These are phyloP conservation scores for Augiades crinisus DNA, from an alignment of 2,888 invertebrate species.

Conservation along the genomic window DNA sequence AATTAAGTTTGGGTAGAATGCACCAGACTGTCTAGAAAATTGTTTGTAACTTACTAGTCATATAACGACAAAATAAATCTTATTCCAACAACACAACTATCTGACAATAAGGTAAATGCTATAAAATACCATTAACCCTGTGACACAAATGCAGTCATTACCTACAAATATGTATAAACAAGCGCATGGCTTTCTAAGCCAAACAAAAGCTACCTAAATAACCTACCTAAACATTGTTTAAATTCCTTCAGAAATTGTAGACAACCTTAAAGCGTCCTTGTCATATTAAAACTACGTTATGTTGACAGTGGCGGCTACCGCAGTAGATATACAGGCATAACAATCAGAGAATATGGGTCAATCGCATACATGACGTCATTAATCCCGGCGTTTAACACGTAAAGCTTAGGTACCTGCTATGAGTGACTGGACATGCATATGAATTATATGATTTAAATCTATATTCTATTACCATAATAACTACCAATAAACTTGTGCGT, in stretches of 20 bases:
- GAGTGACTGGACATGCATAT: conserved; percentile 15
- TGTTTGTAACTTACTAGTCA: no score
- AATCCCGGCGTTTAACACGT: conserved; percentile 15
- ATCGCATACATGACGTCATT: conserved; percentile 24
- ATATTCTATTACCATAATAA: not conserved
- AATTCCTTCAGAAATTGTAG: not conserved
- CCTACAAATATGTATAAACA: no score
- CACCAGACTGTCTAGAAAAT: no score
- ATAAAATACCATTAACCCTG: no score
- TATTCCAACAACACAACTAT: no score
- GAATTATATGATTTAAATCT: conserved; percentile 4
- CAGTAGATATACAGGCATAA: conserved; percentile 22
- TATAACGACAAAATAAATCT: no score
- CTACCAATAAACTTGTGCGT: not conserved
- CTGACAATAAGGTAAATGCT: no score
- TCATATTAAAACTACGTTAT: not conserved
- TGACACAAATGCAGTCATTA: no score
- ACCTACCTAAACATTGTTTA: no score
- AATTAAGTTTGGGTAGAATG: no score
- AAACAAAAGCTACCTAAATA: no score
- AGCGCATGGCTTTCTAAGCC: no score
- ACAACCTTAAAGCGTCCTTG: not conserved
- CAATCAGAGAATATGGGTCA: conserved; percentile 25
- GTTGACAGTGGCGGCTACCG: not conserved
- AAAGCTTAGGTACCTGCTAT: conserved; percentile 6